Conservation (phyloP, 2,888 invertebrate genomes). For the Biston betularia region DNA sequence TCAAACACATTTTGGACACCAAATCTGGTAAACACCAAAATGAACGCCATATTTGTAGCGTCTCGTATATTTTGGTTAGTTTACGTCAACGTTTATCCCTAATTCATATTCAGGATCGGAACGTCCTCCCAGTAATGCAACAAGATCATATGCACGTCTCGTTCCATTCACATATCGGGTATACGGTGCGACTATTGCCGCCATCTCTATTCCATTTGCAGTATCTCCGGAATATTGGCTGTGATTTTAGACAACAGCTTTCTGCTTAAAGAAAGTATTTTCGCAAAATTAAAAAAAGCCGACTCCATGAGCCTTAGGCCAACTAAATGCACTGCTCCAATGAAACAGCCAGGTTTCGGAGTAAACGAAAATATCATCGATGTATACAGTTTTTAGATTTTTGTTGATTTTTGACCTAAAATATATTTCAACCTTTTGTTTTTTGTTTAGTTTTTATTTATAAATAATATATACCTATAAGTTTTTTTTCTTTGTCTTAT, state of each 20-base stretch:
- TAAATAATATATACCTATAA: no score
- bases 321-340: no score
- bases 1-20: conserved; percentile 41
- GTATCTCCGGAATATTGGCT: conserved; percentile 66
- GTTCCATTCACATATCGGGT: conserved; percentile 25
- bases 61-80: conserved; percentile 13
- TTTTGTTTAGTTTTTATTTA: no score
- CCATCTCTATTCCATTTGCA: conserved; percentile 75
- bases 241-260: conserved; percentile 59
- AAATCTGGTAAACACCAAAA: neutral
- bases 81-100: conserved; percentile 16
- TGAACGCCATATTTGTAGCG: neutral
- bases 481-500: no score
- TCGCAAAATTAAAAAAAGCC: no score
- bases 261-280: conserved; percentile 17
- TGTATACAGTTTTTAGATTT: no score
- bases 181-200: conserved; percentile 47
- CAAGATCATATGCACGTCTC: conserved; percentile 29
- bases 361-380: no score
- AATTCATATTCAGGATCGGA: conserved; percentile 26
- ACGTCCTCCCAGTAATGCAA: conserved; percentile 25
- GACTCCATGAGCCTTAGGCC: no score
- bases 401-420: no score
- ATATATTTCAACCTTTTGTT: no score
- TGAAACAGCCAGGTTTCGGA: no score